Evolutionary conservation across 2,797 vertebrate species (phyloP).

Genomic region (Sitta carolinensis): DNA sequence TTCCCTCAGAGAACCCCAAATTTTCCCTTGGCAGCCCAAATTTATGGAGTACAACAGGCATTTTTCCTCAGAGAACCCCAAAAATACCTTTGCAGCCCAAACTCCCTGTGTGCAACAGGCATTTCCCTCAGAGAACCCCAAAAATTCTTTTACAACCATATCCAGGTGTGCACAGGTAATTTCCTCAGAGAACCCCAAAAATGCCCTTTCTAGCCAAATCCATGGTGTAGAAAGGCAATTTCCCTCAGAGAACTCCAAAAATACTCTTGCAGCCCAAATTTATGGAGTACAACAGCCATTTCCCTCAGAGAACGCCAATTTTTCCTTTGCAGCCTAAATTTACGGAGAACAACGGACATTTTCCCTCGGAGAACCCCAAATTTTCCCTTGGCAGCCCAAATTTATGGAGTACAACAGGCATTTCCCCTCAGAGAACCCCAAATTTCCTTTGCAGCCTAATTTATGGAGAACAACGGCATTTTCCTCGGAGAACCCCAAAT

Average conservation of each 20-base stretch:
- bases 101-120: rapidly evolving
- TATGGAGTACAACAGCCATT: too few species aligned
- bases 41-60: too few species aligned
- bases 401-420: too few species aligned
- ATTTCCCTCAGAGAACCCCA: too few species aligned
- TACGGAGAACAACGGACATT: too few species aligned
- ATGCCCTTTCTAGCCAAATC: neutral
- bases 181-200: neutral
- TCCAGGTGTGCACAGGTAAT: rapidly evolving
- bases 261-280: rapidly evolving
- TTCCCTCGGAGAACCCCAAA: too few species aligned
- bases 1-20: too few species aligned
- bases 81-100: rapidly evolving
- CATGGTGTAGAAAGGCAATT: rapidly evolving
- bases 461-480: too few species aligned
- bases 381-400: rapidly evolving
- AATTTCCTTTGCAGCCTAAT: rapidly evolving
- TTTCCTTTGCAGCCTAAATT: too few species aligned
- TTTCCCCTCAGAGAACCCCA: neutral
- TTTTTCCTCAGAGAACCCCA: neutral
- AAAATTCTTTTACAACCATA: rapidly evolving
- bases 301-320: too few species aligned
- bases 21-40: rapidly evolving
- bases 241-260: neutral
- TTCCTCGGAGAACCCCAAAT: rapidly evolving